Conservation (phyloP, 2,797 vertebrate genomes). For the Benthosema pterotum region DNA sequence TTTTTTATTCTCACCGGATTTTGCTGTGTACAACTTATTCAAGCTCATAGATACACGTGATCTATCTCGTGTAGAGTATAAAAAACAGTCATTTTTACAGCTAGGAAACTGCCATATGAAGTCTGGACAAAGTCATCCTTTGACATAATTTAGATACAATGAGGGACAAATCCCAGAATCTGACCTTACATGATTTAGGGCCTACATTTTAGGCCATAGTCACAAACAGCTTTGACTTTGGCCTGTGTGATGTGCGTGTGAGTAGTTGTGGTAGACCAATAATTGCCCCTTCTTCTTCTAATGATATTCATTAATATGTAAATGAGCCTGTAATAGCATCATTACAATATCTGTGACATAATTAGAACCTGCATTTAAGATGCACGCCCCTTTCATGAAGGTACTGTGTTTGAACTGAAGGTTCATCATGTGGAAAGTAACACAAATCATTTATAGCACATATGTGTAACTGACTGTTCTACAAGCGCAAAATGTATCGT, state of each 20-base stretch:
- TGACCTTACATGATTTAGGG: constrained; percentile 18
- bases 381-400: neutral
- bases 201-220: constrained; percentile 34
- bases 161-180: constrained; percentile 30
- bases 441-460: no score
- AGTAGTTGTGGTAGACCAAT: constrained; percentile 2
- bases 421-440: constrained; percentile 1
- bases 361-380: neutral
- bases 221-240: constrained; percentile 39
- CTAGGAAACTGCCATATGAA: constrained; percentile 51
- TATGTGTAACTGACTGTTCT: no score
- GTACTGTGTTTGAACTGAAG: neutral
- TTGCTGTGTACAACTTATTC: constrained; percentile 1
- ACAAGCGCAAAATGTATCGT: no score
- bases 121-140: constrained; percentile 62
- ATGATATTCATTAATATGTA: neutral
- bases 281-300: neutral
- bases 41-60: constrained; percentile 37
- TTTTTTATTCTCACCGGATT: constrained; percentile 24
- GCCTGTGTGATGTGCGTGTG: constrained; percentile 18
- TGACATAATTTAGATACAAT: constrained; percentile 48
- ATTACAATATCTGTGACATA: neutral
- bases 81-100: constrained; percentile 59
- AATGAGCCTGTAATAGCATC: neutral
- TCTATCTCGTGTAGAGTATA: constrained; percentile 57